Conservation (phyloP, 64 coral and sea anemone genomes). For the Anthopleura sola region DNA sequence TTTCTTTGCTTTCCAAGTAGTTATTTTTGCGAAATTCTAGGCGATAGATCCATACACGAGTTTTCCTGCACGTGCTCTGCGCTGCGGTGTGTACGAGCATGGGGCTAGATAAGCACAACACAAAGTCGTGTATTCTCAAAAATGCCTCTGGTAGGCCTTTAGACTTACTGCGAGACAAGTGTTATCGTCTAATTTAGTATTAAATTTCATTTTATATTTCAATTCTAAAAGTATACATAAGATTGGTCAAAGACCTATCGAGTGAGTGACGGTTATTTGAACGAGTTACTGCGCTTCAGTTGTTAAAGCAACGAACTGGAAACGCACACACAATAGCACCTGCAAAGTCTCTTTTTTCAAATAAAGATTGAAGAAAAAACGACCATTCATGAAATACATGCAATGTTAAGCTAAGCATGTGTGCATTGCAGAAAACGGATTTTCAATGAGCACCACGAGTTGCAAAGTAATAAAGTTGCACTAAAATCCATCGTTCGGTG, state of each 20-base stretch:
- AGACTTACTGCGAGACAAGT: neutral
- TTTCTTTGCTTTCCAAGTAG: neutral
- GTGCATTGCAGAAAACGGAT: neutral
- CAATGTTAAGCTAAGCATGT: neutral
- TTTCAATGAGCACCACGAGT: neutral
- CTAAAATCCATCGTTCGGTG: too few species aligned
- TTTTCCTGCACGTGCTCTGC: neutral
- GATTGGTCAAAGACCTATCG: too few species aligned
- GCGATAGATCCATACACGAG: neutral
- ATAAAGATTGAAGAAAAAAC: neutral
- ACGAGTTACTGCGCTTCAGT: neutral
- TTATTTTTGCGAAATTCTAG: neutral
- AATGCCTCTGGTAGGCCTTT: neutral
- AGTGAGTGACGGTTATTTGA: neutral
- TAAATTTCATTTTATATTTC: neutral
- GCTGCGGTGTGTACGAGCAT: neutral
- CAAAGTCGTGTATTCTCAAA: neutral
- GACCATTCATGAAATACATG: constrained; percentile 1
- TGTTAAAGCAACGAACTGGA: constrained; percentile 4
- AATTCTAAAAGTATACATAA: neutral
- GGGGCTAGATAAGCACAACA: neutral
- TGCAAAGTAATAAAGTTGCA: too few species aligned
- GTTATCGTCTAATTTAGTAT: neutral
- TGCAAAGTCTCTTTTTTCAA: neutral
- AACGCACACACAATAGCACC: constrained; percentile 6